Evolutionary conservation across 2,797 vertebrate species (phyloP).

Genomic region (Urocyon cinereoargenteus): DNA sequence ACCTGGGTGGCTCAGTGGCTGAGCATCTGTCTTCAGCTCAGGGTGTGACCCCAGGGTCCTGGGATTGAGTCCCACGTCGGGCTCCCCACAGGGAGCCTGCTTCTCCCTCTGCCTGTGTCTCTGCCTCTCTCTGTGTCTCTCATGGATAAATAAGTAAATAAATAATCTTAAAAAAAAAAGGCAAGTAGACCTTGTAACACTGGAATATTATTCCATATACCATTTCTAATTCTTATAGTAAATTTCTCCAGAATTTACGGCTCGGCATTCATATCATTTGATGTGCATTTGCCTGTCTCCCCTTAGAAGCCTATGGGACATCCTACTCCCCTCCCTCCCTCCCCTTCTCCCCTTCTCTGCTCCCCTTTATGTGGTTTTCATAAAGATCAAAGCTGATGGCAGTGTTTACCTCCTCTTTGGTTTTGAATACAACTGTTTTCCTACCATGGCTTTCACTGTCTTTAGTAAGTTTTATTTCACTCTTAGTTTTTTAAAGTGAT

Average conservation of each 20-base stretch:
- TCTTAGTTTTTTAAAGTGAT: neutral
- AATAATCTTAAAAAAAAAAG: too few relatives aligned
- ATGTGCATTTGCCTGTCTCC: neutral
- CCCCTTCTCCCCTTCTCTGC: too few relatives aligned
- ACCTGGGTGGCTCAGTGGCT: too few relatives aligned
- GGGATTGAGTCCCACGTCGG: too few relatives aligned
- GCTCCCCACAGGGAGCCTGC: too few relatives aligned
- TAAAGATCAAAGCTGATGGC: neutral
- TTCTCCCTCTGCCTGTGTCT: too few relatives aligned
- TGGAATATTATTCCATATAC: neutral
- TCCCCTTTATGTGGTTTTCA: neutral
- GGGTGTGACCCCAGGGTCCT: too few relatives aligned
- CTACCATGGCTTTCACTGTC: neutral
- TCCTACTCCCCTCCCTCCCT: too few relatives aligned
- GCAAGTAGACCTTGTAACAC: neutral
- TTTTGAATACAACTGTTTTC: neutral
- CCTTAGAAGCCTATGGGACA: neutral
- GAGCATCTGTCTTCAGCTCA: too few relatives aligned
- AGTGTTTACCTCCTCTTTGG: neutral
- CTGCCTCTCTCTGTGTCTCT: too few relatives aligned
- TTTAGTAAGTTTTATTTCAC: conserved; percentile 5
- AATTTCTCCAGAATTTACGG: neutral
- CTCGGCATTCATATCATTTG: neutral
- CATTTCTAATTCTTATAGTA: neutral
- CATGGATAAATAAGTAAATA: too few relatives aligned